Evolutionary conservation across 2,888 invertebrate species (phyloP).

Genomic region (Drosophila paranaensis): DNA sequence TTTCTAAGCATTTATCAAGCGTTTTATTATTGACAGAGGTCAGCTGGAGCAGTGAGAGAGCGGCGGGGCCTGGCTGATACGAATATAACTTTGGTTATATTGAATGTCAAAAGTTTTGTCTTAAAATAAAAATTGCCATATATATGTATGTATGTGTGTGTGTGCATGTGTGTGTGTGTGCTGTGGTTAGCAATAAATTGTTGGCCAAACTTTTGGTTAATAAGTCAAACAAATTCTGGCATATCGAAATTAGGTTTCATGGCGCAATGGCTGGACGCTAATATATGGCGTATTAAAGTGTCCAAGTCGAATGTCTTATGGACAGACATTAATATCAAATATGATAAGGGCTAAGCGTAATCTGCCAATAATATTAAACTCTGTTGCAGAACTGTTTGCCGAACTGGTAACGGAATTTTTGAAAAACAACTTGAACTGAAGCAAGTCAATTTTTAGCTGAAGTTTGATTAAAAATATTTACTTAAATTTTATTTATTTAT

Average conservation of each 20-base stretch:
- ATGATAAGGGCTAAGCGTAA: background rate
- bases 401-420: too few relatives aligned
- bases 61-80: slow-evolving; percentile 17
- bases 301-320: background rate
- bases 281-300: background rate
- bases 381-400: too few relatives aligned
- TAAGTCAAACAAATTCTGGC: slow-evolving; percentile 57
- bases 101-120: slow-evolving; percentile 58
- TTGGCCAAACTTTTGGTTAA: slow-evolving; percentile 48
- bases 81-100: slow-evolving; percentile 41
- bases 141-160: slow-evolving; percentile 40
- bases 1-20: slow-evolving; percentile 77
- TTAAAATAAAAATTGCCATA: slow-evolving; percentile 62
- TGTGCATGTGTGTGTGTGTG: slow-evolving; percentile 56
- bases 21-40: slow-evolving; percentile 79
- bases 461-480: too few relatives aligned
- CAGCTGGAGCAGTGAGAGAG: background rate
- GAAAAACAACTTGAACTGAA: too few relatives aligned
- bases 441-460: too few relatives aligned
- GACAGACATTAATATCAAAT: background rate
- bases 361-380: too few relatives aligned
- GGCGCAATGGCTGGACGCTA: background rate
- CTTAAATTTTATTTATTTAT: too few relatives aligned
- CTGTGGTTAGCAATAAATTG: slow-evolving; percentile 66
- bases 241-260: slow-evolving; percentile 64